A percentile compares a stretch with the other conserved stretches of the same genome.
These are phyloP conservation scores for Lagocephalus sceleratus DNA, from an alignment of 2,797 vertebrate genomes.

Conservation along the genomic window DNA sequence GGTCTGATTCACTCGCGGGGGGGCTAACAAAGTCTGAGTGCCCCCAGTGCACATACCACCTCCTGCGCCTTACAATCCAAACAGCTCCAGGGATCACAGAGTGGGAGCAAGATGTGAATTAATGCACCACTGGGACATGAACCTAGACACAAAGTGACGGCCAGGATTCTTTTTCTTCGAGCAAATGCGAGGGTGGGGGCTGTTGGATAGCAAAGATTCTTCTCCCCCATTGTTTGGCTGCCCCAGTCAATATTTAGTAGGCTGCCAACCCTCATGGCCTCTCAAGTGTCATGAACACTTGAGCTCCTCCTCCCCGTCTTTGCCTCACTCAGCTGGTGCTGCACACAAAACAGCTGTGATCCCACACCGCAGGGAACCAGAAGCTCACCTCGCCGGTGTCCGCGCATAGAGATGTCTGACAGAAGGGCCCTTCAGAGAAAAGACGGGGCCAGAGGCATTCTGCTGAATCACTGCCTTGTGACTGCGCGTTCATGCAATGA, in stretches of 20 bases:
- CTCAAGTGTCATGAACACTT: conserved; percentile 49
- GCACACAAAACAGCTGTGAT: conserved; percentile 70
- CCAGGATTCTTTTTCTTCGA: conserved; percentile 24
- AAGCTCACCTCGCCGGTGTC: conserved; percentile 66
- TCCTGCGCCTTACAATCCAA: conserved; percentile 38
- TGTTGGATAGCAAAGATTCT: conserved; percentile 32
- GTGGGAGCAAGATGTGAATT: conserved; percentile 32
- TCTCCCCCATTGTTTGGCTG: conserved; percentile 49
- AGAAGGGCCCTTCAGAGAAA: conserved; percentile 61
- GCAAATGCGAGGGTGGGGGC: background rate
- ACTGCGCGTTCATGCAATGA: conserved; percentile 56
- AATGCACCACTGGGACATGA: conserved; percentile 36
- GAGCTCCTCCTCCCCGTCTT: conserved; percentile 61
- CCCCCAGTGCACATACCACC: conserved; percentile 43
- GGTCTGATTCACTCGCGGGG: conserved; percentile 41
- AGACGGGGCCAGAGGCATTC: conserved; percentile 60
- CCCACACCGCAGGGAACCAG: conserved; percentile 70
- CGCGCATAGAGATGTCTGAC: conserved; percentile 43
- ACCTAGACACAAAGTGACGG: conserved; percentile 19
- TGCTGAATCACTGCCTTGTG: conserved; percentile 76
- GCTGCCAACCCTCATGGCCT: conserved; percentile 42
- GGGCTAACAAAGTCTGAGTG: conserved; percentile 43
- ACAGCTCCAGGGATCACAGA: conserved; percentile 34
- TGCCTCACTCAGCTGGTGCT: conserved; percentile 65
- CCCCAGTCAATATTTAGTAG: conserved; percentile 50